phyloP scores from a whole-genome alignment of 1,140 invertebrate genomes.

The Penaeus japonicus region DNA sequence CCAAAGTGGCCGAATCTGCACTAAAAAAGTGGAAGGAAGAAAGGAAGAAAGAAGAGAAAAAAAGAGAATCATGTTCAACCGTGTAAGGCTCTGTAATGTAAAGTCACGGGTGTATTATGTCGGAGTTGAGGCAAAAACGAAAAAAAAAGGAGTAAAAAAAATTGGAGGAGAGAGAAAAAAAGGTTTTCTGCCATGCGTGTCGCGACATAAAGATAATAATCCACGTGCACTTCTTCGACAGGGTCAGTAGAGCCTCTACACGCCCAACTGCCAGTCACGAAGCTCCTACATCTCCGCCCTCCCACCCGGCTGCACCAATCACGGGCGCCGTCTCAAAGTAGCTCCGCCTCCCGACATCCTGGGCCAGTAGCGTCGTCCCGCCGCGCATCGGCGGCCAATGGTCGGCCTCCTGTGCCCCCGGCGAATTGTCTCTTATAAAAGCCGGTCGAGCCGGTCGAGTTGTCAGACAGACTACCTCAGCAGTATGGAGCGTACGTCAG shows the following conservation, averaged over 20 bases:
- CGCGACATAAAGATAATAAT: constrained; percentile 49
- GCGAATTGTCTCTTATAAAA: constrained; percentile 26
- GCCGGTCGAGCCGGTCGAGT: not conserved
- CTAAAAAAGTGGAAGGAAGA: too few species aligned
- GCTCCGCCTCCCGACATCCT: constrained; percentile 16
- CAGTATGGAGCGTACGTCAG: constrained; percentile 52
- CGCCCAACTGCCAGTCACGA: constrained; percentile 53
- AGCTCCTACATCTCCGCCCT: constrained; percentile 39
- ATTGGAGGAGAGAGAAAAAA: constrained; percentile 4
- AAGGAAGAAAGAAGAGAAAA: too few species aligned
- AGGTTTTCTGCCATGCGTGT: constrained; percentile 41
- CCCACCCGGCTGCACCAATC: constrained; percentile 5
- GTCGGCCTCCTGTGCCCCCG: constrained; percentile 39
- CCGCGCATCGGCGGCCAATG: constrained; percentile 47
- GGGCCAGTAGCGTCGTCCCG: constrained; percentile 48
- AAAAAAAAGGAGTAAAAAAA: constrained; percentile 2
- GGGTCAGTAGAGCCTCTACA: constrained; percentile 56
- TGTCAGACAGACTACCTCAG: constrained; percentile 49
- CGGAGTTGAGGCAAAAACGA: not conserved
- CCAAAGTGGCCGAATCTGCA: not conserved
- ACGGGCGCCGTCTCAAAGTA: not conserved
- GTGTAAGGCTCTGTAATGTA: too few species aligned
- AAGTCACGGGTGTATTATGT: not conserved
- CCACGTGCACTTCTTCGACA: constrained; percentile 59
- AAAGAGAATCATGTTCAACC: too few species aligned